Base-by-base conservation (phyloP, 1,140 invertebrate species). In the Bradysia coprophila region DNA sequence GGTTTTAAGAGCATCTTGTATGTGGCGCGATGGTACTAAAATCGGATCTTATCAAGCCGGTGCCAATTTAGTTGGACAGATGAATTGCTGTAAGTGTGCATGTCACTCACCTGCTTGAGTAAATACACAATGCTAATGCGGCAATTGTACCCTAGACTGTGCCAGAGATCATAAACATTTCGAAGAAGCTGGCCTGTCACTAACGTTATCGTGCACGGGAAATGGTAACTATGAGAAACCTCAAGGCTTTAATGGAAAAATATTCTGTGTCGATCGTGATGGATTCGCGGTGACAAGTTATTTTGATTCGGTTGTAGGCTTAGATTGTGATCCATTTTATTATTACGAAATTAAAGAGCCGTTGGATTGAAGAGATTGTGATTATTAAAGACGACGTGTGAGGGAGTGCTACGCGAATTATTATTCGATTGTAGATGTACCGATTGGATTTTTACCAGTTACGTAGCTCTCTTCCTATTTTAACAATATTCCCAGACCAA, bases 51-150 rank as follows among this genome's bases (percentile, higher is more conserved):
- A 57, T 53, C 59, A 22, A 45, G 19, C 4, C 16, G 10, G 20
- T 45, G 63, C 43, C 6, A 40, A 56, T 39, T 57, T 46, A 21
- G 31, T 63, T 46, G 39, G 28, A 18, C 51, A 48, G 32, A 62
- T 69, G 49, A 64, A 65, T 55, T 73, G 71, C 59, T 66, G 69
- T 72, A 61, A 68, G 68, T 66, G 13, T 28, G 6, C 13, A 8
- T 28, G 6, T 28, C 24, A 28, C 13, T 28, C 24, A 8, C 13
- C 6, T 8, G 24, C 13, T 13, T 28, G 13, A 28, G 6, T 28
- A 28, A 28, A 28, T 28, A 6, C 24, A 8, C 13, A 13, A 28
- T 28, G 13, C 13, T 13, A 8, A 28, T 28, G 24, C n/a, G n/a
- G n/a, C n/a, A n/a, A n/a, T n/a, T n/a, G n/a, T n/a, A n/a, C n/a